A percentile compares a stretch with the other conserved stretches of the same genome.
phyloP scores from a whole-genome alignment of 2,888 invertebrate genomes.

The Hemistola chrysoprasaria region DNA sequence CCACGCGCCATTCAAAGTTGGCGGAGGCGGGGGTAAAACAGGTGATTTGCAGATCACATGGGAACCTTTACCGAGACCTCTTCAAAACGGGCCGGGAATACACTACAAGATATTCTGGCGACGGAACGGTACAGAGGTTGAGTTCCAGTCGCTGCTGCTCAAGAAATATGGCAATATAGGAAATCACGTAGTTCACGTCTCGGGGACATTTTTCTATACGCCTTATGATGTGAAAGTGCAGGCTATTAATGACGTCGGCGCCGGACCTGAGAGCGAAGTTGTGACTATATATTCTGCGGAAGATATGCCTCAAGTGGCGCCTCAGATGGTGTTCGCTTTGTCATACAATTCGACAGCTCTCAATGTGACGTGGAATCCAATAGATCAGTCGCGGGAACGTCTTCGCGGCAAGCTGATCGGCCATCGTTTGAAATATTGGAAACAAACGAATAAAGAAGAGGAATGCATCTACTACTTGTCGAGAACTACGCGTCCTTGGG shows the following conservation, averaged over 20 bases:
- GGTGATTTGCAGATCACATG: constrained; percentile 96
- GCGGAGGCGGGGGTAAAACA: constrained; percentile 97
- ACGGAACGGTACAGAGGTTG: constrained; percentile 85
- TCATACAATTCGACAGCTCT: constrained; percentile 96
- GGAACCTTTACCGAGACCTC: constrained; percentile 88
- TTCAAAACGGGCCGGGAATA: constrained; percentile 94
- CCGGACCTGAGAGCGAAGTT: constrained; percentile 90
- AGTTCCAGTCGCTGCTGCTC: constrained; percentile 88
- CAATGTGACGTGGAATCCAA: constrained; percentile 94
- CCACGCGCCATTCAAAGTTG: constrained; percentile 89
- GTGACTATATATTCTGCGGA: constrained; percentile 92
- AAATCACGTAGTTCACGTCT: constrained; percentile 89
- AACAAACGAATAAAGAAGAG: constrained; percentile 87
- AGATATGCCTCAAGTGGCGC: constrained; percentile 95
- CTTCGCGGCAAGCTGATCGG: constrained; percentile 95
- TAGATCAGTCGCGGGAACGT: constrained; percentile 91
- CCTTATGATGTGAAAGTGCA: constrained; percentile 94
- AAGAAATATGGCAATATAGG: constrained; percentile 89
- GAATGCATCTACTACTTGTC: constrained; percentile 93
- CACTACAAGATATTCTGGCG: constrained; percentile 96
- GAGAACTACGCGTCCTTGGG: constrained; percentile 91
- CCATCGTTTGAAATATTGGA: constrained; percentile 97
- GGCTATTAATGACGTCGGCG: constrained; percentile 89
- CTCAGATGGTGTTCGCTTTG: constrained; percentile 89
- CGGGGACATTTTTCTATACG: constrained; percentile 89